Conservation (phyloP, 1,140 invertebrate species). For the Heliconius congener region DNA sequence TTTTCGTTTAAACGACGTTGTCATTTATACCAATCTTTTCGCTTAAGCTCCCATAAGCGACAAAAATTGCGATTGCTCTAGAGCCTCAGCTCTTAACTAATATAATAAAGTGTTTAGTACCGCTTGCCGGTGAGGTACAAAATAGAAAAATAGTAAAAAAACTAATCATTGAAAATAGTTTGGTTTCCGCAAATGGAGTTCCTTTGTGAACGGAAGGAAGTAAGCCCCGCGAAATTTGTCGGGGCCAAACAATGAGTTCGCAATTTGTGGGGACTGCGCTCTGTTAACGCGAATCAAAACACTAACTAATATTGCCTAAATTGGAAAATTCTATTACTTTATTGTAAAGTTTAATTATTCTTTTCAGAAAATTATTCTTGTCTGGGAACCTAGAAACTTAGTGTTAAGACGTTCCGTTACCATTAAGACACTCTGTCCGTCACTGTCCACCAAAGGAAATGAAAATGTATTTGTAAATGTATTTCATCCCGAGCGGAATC, state of each 20-base stretch:
- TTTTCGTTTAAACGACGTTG: too few species aligned
- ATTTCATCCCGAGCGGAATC: too few species aligned
- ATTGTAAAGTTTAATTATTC: not conserved
- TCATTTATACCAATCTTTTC: too few species aligned
- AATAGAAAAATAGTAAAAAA: constrained; percentile 4
- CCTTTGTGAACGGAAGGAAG: constrained; percentile 34
- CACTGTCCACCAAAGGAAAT: too few species aligned
- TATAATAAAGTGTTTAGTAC: not conserved
- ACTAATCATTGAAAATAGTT: constrained; percentile 28
- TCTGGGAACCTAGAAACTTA: too few species aligned
- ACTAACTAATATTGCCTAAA: not conserved
- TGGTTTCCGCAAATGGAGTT: constrained; percentile 31
- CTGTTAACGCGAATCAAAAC: constrained; percentile 23
- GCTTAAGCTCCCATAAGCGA: too few species aligned
- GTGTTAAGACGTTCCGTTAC: too few species aligned
- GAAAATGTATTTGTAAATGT: too few species aligned
- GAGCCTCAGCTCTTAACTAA: too few species aligned
- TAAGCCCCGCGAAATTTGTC: constrained; percentile 35
- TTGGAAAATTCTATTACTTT: not conserved
- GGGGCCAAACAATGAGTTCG: constrained; percentile 37
- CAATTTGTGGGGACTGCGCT: constrained; percentile 36
- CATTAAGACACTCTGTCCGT: too few species aligned
- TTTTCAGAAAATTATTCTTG: too few species aligned
- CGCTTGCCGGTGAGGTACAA: not conserved
- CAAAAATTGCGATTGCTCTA: too few species aligned